phyloP scores from a whole-genome alignment of 2,113 vertebrate genomes.

The Ginglymostoma cirratum region DNA sequence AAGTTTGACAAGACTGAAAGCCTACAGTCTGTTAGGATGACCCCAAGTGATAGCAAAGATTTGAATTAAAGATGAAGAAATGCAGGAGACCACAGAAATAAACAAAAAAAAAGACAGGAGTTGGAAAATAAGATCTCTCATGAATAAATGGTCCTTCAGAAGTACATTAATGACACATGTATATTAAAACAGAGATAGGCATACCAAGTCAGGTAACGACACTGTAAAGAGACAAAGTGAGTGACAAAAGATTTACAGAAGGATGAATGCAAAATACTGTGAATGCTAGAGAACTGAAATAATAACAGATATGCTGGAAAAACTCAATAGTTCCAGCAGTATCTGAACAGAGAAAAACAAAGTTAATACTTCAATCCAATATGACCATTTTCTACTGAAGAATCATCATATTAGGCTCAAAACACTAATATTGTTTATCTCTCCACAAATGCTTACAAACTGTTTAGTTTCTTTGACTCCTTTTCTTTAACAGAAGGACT shows the following conservation, averaged over 20 bases:
- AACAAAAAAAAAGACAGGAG: neutral
- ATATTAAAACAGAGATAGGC: neutral
- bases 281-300: too few species aligned
- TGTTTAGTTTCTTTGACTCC: too few species aligned
- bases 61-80: neutral
- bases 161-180: neutral
- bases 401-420: too few species aligned
- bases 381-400: too few species aligned
- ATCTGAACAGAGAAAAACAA: too few species aligned
- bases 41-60: neutral
- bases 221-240: neutral
- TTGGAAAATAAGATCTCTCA: neutral
- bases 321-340: too few species aligned
- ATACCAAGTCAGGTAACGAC: too few species aligned
- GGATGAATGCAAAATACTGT: too few species aligned
- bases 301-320: too few species aligned
- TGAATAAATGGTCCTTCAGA: neutral
- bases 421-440: neutral
- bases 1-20: neutral
- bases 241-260: neutral
- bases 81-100: neutral
- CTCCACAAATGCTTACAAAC: too few species aligned
- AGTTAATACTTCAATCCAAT: too few species aligned
- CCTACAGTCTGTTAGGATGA: neutral
- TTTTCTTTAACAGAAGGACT: neutral